Conservation (phyloP, 2,113 vertebrate species). For the Pseudolaguvia tuberculata region DNA sequence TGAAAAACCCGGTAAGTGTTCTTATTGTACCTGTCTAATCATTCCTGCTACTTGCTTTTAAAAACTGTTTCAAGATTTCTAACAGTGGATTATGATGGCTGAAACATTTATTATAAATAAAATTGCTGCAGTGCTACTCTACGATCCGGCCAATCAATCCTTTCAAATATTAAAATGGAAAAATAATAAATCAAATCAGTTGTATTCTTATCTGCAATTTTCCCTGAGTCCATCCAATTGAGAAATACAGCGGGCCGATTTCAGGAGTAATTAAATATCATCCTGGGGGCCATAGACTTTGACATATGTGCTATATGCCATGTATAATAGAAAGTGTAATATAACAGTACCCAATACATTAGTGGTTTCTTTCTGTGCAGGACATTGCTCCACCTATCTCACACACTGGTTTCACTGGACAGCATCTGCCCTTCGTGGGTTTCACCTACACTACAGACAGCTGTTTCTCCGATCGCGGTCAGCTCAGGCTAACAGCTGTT, state of each 20-base stretch:
- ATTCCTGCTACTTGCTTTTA: not conserved
- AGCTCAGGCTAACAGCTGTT: constrained; percentile 61
- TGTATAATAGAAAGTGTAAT: not conserved
- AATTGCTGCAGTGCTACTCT: no score
- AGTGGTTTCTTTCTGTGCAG: constrained; percentile 57
- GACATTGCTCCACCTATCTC: constrained; percentile 83
- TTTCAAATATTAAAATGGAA: no score
- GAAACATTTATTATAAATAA: not conserved
- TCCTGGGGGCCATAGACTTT: no score
- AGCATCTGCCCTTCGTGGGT: constrained; percentile 93
- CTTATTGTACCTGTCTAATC: not conserved
- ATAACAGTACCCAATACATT: not conserved
- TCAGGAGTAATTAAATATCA: no score
- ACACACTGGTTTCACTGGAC: constrained; percentile 88
- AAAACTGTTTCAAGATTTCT: not conserved
- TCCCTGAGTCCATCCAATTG: no score
- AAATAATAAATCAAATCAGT: no score
- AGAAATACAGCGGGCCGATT: no score
- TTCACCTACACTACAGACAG: constrained; percentile 95
- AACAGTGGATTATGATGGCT: not conserved
- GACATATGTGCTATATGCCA: not conserved
- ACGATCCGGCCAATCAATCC: not conserved
- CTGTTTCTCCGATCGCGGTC: constrained; percentile 83
- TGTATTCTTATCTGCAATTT: no score
- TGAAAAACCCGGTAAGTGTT: constrained; percentile 84